These are phyloP conservation scores for Coelopa pilipes DNA, from an alignment of 2,888 invertebrate genomes.

Conservation along the genomic window DNA sequence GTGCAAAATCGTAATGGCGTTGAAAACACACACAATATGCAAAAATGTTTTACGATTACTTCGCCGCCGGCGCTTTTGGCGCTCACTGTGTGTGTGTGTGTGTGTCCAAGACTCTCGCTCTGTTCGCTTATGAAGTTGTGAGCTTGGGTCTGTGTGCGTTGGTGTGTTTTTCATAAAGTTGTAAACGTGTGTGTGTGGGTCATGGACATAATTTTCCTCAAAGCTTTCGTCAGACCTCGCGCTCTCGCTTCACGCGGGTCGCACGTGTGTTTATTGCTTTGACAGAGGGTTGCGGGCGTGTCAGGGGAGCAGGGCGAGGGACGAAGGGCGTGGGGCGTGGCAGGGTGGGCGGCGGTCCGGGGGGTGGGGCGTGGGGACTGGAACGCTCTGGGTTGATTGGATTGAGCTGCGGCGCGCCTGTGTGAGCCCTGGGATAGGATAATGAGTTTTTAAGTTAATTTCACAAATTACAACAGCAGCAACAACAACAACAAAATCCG, in stretches of 20 bases:
- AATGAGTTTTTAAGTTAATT: conserved; percentile 33
- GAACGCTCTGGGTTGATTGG: not conserved
- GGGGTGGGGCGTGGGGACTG: not conserved
- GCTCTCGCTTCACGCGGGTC: not conserved
- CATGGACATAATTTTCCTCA: conserved; percentile 21
- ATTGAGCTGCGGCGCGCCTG: conserved; percentile 1
- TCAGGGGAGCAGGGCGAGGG: not conserved
- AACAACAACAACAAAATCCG: too few species aligned
- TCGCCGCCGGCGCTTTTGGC: conserved; percentile 22
- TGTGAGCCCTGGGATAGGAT: not conserved
- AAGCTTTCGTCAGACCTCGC: conserved; percentile 10
- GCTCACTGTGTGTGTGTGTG: conserved; percentile 13
- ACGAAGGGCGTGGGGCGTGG: not conserved
- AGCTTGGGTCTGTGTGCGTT: not conserved
- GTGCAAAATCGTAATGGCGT: conserved; percentile 19
- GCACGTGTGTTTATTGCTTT: too few species aligned
- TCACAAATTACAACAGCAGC: not conserved
- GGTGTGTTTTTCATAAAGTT: not conserved
- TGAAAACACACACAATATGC: conserved; percentile 13
- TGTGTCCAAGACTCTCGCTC: not conserved
- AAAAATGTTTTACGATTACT: conserved; percentile 22
- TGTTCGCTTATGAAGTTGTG: not conserved
- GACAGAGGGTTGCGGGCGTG: too few species aligned
- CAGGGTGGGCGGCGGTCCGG: too few species aligned
- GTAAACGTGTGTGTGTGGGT: conserved; percentile 21